A percentile compares a stretch with the other conserved stretches of the same genome.
phyloP scores from a whole-genome alignment of 2,888 invertebrate species.

The Erebia aethiops region DNA sequence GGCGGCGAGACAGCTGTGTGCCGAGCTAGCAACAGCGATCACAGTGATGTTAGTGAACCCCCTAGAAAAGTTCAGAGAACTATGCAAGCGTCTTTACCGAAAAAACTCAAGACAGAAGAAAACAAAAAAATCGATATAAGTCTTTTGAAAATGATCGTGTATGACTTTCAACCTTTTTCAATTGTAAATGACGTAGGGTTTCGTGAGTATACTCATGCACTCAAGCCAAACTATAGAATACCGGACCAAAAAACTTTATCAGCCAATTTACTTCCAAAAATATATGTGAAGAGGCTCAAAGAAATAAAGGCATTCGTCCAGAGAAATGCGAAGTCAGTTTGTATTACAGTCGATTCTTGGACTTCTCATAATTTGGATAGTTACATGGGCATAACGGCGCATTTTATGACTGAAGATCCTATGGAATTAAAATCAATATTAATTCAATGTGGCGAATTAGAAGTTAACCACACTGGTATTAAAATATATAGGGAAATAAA shows the following conservation, averaged over 20 bases:
- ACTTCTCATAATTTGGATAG: neutral
- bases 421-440: neutral
- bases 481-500: neutral
- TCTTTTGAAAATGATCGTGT: no score
- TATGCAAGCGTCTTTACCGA: no score
- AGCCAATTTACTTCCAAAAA: neutral
- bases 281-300: neutral
- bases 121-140: no score
- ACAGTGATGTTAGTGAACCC: no score
- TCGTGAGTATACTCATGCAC: neutral
- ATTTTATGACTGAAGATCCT: neutral
- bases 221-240: neutral
- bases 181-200: no score
- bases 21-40: no score
- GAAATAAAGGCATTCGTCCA: neutral
- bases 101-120: no score
- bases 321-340: neutral
- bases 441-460: neutral
- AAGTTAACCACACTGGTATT: neutral
- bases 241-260: neutral
- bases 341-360: neutral
- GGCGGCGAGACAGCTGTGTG: no score
- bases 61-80: no score
- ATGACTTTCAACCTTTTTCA: no score
- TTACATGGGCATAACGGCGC: neutral